Base-by-base conservation (phyloP, 1,140 invertebrate species). In the Caenorhabditis remanei region DNA sequence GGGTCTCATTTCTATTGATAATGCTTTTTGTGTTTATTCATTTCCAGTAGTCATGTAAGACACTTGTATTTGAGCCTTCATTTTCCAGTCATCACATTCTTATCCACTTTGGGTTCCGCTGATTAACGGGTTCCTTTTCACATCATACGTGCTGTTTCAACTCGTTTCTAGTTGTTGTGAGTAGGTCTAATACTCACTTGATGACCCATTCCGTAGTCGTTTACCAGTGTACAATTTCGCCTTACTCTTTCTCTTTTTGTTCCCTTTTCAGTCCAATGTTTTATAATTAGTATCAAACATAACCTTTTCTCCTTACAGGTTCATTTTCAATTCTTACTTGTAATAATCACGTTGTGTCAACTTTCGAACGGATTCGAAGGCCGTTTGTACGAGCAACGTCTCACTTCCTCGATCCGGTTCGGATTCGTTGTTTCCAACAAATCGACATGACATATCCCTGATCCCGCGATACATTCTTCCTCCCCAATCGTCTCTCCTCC, bases 271-370 rank as follows among this genome's bases (percentile, higher is more conserved):
- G 11, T 79, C 71, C 14, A 9, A 13, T 43, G 71, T 79, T 79
- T 79, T 41, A 71, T 4, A 71, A 11, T 50, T 24, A n/a, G 21
- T 79, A 50, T 79, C 53, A 46, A 79, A 14, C 46, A 79, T 79
- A 79, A 79, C 71, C 53, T 41, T 79, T 79, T 79, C 14, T 53
- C 46, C 46, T 11, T 8, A 79, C 71, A 53, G 71, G 71, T 79
- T 46, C 19, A 9, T n/a, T 21, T 24, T 53, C n/a, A 48, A 50
- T 11, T 79, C 46, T 79, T 79, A 79, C 71, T 79, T 79, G 71
- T 79, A 79, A 79, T 79, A 79, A 71, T 79, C 71, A 79, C 71
- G 71, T 79, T 79, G 71, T 79, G 71, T 79, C 71, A 79, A 79
- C 71, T 50, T 79, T 79, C 71, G 71, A 79, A 79, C 71, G 14